These are phyloP conservation scores for Megamerina dolium DNA, from an alignment of 2,888 invertebrate species.

Conservation along the genomic window DNA sequence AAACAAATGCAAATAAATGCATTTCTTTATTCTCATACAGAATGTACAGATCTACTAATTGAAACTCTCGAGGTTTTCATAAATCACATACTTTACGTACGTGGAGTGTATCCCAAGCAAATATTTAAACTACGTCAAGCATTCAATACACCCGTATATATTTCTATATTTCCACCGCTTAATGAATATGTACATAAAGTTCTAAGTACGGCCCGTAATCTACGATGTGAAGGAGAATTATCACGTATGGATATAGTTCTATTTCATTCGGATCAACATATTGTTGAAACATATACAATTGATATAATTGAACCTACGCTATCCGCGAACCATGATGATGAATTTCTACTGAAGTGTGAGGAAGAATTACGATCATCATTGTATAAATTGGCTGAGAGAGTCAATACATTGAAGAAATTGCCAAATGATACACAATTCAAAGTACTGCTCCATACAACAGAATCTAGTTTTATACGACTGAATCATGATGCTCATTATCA, in stretches of 20 bases:
- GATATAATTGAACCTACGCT: constrained; percentile 19
- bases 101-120: constrained; percentile 41
- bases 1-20: too few relatives aligned
- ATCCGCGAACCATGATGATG: constrained; percentile 23
- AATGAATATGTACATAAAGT: constrained; percentile 38
- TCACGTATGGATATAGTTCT: constrained; percentile 35
- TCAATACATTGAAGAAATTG: constrained; percentile 34
- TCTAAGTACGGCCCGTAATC: constrained; percentile 30
- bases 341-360: constrained; percentile 40
- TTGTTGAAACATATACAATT: constrained; percentile 16
- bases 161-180: constrained; percentile 40
- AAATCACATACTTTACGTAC: constrained; percentile 40
- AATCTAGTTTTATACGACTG: constrained; percentile 34
- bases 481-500: constrained; percentile 36
- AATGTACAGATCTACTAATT: constrained; percentile 30
- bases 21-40: too few relatives aligned
- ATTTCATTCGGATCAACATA: constrained; percentile 29
- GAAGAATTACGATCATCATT: constrained; percentile 37
- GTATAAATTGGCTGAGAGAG: constrained; percentile 34
- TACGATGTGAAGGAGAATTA: constrained; percentile 26
- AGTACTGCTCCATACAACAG: constrained; percentile 39
- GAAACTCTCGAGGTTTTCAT: constrained; percentile 43
- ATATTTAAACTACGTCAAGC: constrained; percentile 42
- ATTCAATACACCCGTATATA: constrained; percentile 40
- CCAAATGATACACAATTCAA: constrained; percentile 34